These are phyloP conservation scores for Busseola fusca DNA, from an alignment of 2,888 invertebrate species.

Conservation along the genomic window DNA sequence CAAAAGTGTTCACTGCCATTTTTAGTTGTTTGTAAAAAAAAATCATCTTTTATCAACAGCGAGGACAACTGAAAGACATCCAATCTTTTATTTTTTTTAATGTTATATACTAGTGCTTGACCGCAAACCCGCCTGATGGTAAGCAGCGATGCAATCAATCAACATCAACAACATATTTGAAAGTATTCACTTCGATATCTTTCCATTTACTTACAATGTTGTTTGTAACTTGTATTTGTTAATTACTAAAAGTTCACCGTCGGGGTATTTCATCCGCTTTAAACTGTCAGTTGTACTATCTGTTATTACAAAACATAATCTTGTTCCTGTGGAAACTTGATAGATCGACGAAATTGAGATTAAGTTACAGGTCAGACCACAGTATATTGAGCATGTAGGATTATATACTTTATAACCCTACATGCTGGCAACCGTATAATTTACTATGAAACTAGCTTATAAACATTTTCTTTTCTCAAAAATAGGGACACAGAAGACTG, in stretches of 20 bases:
- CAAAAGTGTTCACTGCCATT: background rate
- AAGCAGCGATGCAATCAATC: too few relatives aligned
- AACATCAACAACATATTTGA: too few relatives aligned
- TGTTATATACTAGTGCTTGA: too few relatives aligned
- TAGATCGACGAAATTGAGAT: constrained; percentile 22
- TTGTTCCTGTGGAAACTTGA: constrained; percentile 43
- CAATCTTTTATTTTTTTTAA: too few relatives aligned
- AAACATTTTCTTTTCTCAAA: background rate
- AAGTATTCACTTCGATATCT: background rate
- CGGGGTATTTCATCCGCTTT: background rate
- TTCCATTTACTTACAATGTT: constrained; percentile 21
- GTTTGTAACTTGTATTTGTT: constrained; percentile 4
- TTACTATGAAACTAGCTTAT: background rate
- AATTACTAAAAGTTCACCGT: constrained; percentile 4
- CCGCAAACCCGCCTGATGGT: too few relatives aligned
- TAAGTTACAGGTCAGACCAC: constrained; percentile 24
- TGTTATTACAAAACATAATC: constrained; percentile 30
- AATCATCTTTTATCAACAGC: too few relatives aligned
- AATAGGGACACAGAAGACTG: background rate
- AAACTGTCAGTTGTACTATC: constrained; percentile 16
- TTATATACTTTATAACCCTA: background rate
- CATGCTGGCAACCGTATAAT: background rate
- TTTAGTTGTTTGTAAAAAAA: too few relatives aligned
- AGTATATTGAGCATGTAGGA: background rate
- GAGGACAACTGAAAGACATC: background rate